Conservation (phyloP, 2,113 vertebrate genomes). For the Desmodus rotundus region DNA sequence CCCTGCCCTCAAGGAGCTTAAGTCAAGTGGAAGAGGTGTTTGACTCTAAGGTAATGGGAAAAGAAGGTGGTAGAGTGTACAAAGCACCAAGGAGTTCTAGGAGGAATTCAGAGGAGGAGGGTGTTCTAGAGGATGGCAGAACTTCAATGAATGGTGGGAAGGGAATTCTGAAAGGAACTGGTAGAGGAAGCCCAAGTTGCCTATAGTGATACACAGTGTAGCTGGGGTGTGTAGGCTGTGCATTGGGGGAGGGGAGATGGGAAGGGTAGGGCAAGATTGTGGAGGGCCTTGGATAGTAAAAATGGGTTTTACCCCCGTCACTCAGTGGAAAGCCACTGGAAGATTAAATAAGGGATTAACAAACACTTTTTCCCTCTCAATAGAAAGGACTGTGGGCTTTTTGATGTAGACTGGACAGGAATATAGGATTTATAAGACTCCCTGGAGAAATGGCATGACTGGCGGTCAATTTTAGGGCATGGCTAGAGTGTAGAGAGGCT, state of each 20-base stretch:
- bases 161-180: not conserved
- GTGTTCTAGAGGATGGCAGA: not conserved
- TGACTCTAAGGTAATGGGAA: not conserved
- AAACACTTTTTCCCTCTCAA: not conserved
- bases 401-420: not conserved
- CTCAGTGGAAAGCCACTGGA: not conserved
- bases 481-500: not conserved
- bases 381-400: not conserved
- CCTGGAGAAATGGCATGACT: not conserved
- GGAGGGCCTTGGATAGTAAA: not conserved
- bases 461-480: not conserved
- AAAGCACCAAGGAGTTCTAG: not conserved
- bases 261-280: not conserved
- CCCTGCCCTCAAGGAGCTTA: not conserved
- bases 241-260: not conserved
- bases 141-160: not conserved
- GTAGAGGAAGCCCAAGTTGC: too few relatives aligned
- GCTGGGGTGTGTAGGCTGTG: not conserved
- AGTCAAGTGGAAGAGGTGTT: not conserved
- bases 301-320: not conserved
- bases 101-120: not conserved
- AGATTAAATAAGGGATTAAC: not conserved
- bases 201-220: rapidly evolving
- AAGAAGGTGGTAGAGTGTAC: not conserved
- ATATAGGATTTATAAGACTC: not conserved